Percentiles rank a stretch among this genome's conserved stretches.
These are phyloP conservation scores for Orthosia cruda DNA, from an alignment of 2,888 invertebrate species.

Conservation along the genomic window DNA sequence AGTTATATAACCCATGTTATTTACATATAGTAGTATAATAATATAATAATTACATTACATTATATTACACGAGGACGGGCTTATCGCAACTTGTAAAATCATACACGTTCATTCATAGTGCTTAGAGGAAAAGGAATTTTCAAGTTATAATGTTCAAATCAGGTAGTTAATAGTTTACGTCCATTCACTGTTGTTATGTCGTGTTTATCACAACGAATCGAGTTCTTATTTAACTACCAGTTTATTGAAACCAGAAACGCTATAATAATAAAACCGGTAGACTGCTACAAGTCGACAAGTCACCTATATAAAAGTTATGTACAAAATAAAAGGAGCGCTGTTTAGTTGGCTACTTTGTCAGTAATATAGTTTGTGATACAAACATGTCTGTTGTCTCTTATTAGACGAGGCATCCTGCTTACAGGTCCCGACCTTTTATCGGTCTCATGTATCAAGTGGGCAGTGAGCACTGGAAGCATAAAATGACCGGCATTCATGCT, in stretches of 20 bases:
- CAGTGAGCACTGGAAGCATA: conserved; percentile 79
- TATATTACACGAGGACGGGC: conserved; percentile 31
- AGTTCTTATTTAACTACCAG: conserved; percentile 35
- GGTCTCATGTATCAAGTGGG: conserved; percentile 76
- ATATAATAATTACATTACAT: conserved; percentile 43
- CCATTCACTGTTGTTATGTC: not conserved
- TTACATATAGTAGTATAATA: conserved; percentile 37
- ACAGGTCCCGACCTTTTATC: conserved; percentile 87
- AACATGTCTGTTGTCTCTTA: conserved; percentile 78
- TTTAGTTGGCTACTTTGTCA: conserved; percentile 64
- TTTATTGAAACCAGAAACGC: conserved; percentile 44
- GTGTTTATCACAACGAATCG: conserved; percentile 25
- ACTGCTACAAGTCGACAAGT: conserved; percentile 6
- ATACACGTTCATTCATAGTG: conserved; percentile 27
- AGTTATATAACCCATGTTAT: conserved; percentile 42
- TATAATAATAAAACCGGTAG: conserved; percentile 60
- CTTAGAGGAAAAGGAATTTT: not conserved
- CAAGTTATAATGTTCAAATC: not conserved
- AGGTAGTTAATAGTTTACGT: not conserved
- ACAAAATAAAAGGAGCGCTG: conserved; percentile 52
- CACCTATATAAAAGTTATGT: conserved; percentile 1
- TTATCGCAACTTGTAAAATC: conserved; percentile 31
- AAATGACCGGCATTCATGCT: conserved; percentile 77
- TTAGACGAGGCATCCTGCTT: conserved; percentile 82
- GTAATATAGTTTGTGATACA: conserved; percentile 74